A percentile compares a stretch with the other conserved stretches of the same genome.
Conservation (phyloP, 2,888 invertebrate genomes). For the Euzophera pinguis region DNA sequence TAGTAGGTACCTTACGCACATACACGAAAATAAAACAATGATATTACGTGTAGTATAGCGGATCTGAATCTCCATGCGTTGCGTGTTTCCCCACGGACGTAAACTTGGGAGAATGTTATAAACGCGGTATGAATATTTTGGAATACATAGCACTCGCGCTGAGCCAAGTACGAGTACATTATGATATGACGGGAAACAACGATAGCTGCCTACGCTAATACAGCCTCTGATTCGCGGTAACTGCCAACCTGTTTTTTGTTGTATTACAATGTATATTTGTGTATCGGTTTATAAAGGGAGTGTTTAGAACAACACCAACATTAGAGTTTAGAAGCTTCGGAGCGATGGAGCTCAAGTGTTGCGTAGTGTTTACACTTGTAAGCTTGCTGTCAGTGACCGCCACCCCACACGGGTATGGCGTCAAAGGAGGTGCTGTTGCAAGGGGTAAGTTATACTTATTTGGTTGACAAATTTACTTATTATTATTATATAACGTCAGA, state of each 20-base stretch:
- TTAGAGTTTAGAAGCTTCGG: constrained; percentile 64
- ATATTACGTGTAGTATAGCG: constrained; percentile 8
- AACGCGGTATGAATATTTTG: constrained; percentile 6
- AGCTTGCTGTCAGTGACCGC: constrained; percentile 41
- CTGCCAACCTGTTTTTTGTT: constrained; percentile 69
- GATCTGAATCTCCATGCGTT: constrained; percentile 5
- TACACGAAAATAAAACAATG: background rate
- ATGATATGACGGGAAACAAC: constrained; percentile 44
- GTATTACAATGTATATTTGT: constrained; percentile 63
- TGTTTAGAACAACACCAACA: constrained; percentile 51
- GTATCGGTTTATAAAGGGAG: constrained; percentile 74
- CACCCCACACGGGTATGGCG: constrained; percentile 64
- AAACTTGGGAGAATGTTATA: constrained; percentile 13
- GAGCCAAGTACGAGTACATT: constrained; percentile 9
- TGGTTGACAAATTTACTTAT: background rate
- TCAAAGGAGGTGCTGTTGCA: constrained; percentile 56
- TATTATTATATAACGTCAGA: no score
- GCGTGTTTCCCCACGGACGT: constrained; percentile 16
- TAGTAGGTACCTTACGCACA: background rate
- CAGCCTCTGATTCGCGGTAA: constrained; percentile 64
- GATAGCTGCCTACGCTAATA: constrained; percentile 50
- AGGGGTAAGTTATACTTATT: constrained; percentile 46
- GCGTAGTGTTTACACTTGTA: constrained; percentile 47
- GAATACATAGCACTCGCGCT: constrained; percentile 1
- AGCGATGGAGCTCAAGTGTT: constrained; percentile 66